Conservation (phyloP, 2,888 invertebrate species). For the Sthenelais limicola region DNA sequence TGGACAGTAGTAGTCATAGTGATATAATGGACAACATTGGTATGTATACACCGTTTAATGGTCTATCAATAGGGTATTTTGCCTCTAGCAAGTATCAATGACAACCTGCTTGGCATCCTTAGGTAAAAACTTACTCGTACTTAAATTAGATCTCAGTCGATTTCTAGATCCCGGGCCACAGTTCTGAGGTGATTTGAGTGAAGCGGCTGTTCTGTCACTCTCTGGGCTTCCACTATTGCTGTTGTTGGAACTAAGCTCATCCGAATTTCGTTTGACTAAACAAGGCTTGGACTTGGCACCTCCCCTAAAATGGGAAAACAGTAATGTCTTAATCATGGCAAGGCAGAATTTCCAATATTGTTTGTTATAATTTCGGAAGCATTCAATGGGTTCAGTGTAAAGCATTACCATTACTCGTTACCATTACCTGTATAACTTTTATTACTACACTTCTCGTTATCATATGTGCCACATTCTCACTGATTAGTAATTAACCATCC, state of each 20-base stretch:
- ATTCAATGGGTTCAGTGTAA: not conserved
- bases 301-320: constrained; percentile 6
- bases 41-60: no score
- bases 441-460: no score
- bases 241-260: constrained; percentile 37
- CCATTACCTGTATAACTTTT: no score
- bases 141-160: constrained; percentile 32
- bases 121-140: constrained; percentile 30
- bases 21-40: no score
- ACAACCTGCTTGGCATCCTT: no score
- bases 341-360: not conserved
- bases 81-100: no score
- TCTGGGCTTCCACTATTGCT: constrained; percentile 29
- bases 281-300: constrained; percentile 50
- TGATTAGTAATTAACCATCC: no score
- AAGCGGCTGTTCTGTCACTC: constrained; percentile 20
- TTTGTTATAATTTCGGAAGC: not conserved
- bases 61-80: no score
- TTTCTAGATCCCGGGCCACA: constrained; percentile 28
- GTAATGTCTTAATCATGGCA: not conserved
- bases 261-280: constrained; percentile 49
- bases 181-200: not conserved
- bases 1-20: no score
- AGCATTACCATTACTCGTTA: no score
- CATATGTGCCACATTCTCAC: no score